Evolutionary conservation across 2,113 vertebrate genomes (phyloP), one percentile per base, ranked within the genome.

Genomic region (Todiramphus chloris): DNA sequence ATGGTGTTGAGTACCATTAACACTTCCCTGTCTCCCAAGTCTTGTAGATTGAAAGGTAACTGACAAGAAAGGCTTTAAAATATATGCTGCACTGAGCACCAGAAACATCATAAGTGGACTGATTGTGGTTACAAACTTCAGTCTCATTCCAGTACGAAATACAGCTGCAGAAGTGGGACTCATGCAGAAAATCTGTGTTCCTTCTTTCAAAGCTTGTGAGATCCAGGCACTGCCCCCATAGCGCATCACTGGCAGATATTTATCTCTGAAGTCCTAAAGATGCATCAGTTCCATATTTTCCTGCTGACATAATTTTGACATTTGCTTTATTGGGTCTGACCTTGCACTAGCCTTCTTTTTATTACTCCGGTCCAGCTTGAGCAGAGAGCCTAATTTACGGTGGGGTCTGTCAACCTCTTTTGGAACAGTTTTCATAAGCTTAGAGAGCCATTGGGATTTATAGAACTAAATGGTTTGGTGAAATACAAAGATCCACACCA

Each of bases 391-490:
- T 72, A 87, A 94, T 97, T 94, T 97, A 95, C 87, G 73, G 64
- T 66, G 53, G 64, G 81, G 81, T 90, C 83, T 83, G 70, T 79
- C 96, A 96, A 70, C 94, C 50, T 94, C 67, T 87, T 90, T 70
- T 76, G 89, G 91, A 90, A 93, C 79, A 91, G 96, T 95, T 97
- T 96, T 96, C 91, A 56, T 93, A 94, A 60, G 76, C 5, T 4
- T 59, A 84, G 89, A 93, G 72, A 97, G 94, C 51, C 73, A 84
- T 39, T 95, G 96, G 88, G 81, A 97, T 97, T 98, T 98, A 97
- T 89, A 84, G 79, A 96, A 93, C 69, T 62, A 94, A 97, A 92
- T n/a, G 31, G 60, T 68, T 63, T 96, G 89, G 89, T 97, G 94
- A 98, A 96, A 95, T 97, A 94, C 83, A 96, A 58, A 70, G 77